Conservation (phyloP, 2,113 vertebrate genomes). For the Prietella phreatophila region DNA sequence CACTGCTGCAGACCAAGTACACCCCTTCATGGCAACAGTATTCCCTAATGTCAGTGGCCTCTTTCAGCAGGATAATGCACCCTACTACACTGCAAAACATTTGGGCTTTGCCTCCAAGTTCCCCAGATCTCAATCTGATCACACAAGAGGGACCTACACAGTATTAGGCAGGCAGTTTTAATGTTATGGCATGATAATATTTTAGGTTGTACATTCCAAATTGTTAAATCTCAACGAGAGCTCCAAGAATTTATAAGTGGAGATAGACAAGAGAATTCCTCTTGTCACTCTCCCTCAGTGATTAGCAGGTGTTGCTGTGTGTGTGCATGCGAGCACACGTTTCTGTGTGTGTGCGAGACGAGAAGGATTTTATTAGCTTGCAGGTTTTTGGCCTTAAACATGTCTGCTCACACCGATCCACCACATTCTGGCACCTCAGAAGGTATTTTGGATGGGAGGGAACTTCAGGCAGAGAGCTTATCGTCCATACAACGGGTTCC, state of each 20-base stretch:
- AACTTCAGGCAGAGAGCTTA: constrained; percentile 23
- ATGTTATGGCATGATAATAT: neutral
- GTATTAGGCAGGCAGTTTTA: too few species aligned
- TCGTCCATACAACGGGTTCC: neutral
- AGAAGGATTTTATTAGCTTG: constrained; percentile 13
- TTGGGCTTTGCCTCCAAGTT: too few species aligned
- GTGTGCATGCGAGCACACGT: neutral
- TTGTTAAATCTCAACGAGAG: neutral
- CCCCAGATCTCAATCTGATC: too few species aligned
- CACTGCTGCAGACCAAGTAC: too few species aligned
- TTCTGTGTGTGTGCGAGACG: neutral
- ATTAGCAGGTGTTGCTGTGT: constrained; percentile 39
- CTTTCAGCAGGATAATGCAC: too few species aligned
- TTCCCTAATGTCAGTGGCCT: too few species aligned
- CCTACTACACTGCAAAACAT: too few species aligned
- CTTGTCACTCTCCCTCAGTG: neutral
- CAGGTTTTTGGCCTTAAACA: constrained; percentile 35
- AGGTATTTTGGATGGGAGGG: constrained; percentile 14
- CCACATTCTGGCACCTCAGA: constrained; percentile 45
- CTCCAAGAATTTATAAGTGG: neutral
- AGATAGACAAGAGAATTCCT: constrained; percentile 25
- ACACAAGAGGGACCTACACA: too few species aligned
- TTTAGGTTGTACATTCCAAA: neutral
- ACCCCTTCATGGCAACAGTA: too few species aligned
- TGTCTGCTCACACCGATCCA: constrained; percentile 32